phyloP scores from a whole-genome alignment of 2,797 vertebrate genomes.

The Gambusia yucatana region DNA sequence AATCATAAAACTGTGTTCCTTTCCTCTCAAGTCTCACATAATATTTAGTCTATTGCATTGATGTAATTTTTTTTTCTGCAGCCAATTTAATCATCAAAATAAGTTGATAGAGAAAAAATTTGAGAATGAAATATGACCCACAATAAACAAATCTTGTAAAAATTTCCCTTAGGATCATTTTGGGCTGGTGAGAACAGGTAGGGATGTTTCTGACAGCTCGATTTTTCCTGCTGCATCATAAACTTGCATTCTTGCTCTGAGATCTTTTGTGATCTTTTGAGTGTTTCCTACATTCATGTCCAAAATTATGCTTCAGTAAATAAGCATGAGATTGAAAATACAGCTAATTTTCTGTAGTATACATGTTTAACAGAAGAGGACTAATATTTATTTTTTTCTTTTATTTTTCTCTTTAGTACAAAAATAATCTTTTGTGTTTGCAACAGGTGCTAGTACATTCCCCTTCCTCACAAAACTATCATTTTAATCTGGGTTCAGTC shows the following conservation, averaged over 20 bases:
- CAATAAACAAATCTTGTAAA: background rate
- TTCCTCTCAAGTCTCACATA: background rate
- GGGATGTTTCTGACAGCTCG: background rate
- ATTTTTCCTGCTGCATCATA: background rate
- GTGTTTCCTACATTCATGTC: background rate
- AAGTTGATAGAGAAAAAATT: background rate
- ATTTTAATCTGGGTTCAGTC: constrained; percentile 26
- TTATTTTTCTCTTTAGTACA: constrained; percentile 2
- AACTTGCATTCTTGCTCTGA: background rate
- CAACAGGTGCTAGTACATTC: constrained; percentile 17
- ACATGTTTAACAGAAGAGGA: background rate
- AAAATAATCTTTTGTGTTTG: constrained; percentile 7
- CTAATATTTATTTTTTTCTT: background rate
- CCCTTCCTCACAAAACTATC: constrained; percentile 17
- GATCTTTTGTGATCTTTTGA: background rate
- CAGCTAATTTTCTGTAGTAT: background rate
- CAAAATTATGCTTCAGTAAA: background rate
- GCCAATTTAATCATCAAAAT: background rate
- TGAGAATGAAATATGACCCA: background rate
- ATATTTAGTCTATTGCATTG: background rate
- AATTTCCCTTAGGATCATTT: background rate
- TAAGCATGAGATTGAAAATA: background rate
- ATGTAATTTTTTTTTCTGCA: background rate
- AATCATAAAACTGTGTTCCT: background rate
- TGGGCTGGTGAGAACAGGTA: background rate